phyloP scores from a whole-genome alignment of 2,888 invertebrate genomes.

The Athetis lepigone region DNA sequence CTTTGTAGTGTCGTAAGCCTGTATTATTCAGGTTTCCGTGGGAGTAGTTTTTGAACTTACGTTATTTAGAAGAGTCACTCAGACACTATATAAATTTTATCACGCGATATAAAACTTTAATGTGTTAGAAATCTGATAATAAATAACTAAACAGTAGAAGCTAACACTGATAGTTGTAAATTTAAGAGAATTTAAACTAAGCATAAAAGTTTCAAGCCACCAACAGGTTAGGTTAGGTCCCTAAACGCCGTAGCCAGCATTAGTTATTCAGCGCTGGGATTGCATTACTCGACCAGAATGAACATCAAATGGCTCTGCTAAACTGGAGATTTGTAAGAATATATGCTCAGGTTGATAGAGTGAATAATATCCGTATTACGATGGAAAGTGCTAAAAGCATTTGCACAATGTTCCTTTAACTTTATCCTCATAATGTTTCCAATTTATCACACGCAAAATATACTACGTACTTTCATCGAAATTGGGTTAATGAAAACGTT shows the following conservation, averaged over 20 bases:
- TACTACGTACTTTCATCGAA: slow-evolving; percentile 4
- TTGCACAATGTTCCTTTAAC: slow-evolving; percentile 3
- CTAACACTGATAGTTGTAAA: background rate
- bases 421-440: background rate
- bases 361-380: slow-evolving; percentile 22
- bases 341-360: slow-evolving; percentile 10
- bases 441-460: slow-evolving; percentile 6
- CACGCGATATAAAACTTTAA: background rate
- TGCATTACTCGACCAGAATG: slow-evolving; percentile 41
- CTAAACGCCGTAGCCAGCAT: slow-evolving; percentile 38
- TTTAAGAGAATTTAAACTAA: slow-evolving; percentile 19
- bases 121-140: background rate
- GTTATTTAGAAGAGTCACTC: background rate
- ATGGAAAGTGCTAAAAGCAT: slow-evolving; percentile 4
- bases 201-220: slow-evolving; percentile 34
- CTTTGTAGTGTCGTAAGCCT: background rate
- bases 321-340: slow-evolving; percentile 45
- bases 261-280: slow-evolving; percentile 49
- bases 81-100: background rate
- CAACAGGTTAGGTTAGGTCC: slow-evolving; percentile 51
- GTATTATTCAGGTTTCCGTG: background rate
- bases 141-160: background rate
- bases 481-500: slow-evolving; percentile 1
- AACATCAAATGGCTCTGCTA: slow-evolving; percentile 39
- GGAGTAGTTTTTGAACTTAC: background rate